Base-by-base conservation (phyloP, 2,888 invertebrate genomes). In the Margaritifera margaritifera region DNA sequence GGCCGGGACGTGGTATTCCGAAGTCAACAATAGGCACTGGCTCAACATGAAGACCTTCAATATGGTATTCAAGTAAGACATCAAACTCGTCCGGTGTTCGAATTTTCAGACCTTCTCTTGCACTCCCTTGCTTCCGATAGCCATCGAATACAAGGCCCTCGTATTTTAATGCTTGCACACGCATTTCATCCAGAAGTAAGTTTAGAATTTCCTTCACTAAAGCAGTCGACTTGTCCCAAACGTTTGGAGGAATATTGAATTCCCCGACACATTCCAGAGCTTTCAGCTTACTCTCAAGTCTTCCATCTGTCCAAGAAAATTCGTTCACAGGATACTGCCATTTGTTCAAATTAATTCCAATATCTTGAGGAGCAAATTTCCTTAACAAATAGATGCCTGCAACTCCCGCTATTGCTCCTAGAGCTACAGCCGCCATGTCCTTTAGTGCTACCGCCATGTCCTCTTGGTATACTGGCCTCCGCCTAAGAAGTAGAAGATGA, bases 81-180 rank as follows among this genome's bases (percentile, higher is more conserved):
- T 78, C 78, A 64, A 75, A 78, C 58, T 78, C 78, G 51, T 78
- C 70, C 1, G 78, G 69, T n/a, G 56, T 50, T 6, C 68, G 55
- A 52, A 76, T 68, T 62, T 78, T 78, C 20, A 78, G 67, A 52
- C 78, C 78, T 20, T 78, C 74, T 24, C 78, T 55, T n/a, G 74
- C 56, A 56, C 78, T 76, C 15, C 75, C 78, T 58, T 78, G 76
- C 4, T 68, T 70, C 1, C 76, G 61, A 27, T 69, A 75, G 2
- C 62, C 59, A 25, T 72, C 65, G 18, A 74, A 62, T 31, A 59
- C 27, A 15, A 74, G 64, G 24, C 64, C 64, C n/a, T 68, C 55
- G 31, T 63, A 74, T 1, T 60, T 51, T 4, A 24, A 42, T 22
- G 74, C 71, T 56, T 56, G 57, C 1, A 19, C 59, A 18, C 53